Conservation (phyloP, 2,797 vertebrate genomes). For the Gymnodraco acuticeps region DNA sequence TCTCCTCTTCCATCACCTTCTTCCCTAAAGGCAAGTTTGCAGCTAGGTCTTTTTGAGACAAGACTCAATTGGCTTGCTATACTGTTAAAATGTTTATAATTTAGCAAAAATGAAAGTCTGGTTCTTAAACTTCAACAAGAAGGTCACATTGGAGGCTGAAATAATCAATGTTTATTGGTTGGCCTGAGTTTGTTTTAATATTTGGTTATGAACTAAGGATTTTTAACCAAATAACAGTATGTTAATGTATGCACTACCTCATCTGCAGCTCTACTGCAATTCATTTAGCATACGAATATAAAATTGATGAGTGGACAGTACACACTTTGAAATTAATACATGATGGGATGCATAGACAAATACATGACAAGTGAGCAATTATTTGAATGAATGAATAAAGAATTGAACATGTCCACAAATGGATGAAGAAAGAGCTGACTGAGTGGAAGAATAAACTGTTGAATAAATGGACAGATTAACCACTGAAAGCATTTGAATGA, state of each 20-base stretch:
- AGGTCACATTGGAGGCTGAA: not conserved
- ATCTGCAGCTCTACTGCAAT: conserved; percentile 21
- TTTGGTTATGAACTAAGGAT: not conserved
- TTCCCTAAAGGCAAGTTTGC: not conserved
- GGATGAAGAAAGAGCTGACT: conserved; percentile 35
- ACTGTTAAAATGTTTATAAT: not conserved
- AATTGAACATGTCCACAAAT: conserved; percentile 37
- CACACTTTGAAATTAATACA: conserved; percentile 35
- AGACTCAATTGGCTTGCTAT: not conserved
- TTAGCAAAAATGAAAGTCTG: not conserved
- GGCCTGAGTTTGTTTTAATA: not conserved
- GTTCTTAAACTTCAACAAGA: not conserved
- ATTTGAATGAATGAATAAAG: conserved; percentile 43
- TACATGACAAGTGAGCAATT: conserved; percentile 43
- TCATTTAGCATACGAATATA: conserved; percentile 41
- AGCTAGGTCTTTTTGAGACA: not conserved
- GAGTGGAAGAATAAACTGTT: conserved; percentile 32
- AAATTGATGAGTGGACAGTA: conserved; percentile 37
- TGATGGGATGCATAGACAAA: conserved; percentile 27
- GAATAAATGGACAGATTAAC: conserved; percentile 56
- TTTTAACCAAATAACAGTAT: not conserved
- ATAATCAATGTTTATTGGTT: not conserved
- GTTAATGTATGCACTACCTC: not conserved
- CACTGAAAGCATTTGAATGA: conserved; percentile 34
- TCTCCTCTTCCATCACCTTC: not conserved